Evolutionary conservation across 2,797 vertebrate species (phyloP).

Genomic region (Epinephelus awoara): DNA sequence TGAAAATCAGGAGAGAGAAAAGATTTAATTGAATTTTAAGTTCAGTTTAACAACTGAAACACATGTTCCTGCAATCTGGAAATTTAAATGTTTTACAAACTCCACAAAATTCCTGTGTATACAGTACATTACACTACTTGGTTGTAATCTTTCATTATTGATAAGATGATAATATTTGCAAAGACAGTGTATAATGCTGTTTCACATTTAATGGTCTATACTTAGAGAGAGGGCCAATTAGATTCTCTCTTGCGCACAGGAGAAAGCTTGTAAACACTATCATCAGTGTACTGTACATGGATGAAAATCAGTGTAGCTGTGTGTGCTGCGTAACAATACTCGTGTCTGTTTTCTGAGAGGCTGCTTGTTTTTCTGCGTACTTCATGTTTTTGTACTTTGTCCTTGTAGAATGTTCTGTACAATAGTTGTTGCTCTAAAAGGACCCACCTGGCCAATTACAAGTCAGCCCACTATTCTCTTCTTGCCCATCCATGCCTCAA

Average conservation of each 20-base stretch:
- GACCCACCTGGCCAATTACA: slow-evolving; percentile 17
- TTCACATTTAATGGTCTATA: background rate
- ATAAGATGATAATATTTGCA: slow-evolving; percentile 15
- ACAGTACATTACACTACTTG: background rate
- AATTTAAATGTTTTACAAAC: background rate
- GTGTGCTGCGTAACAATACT: background rate
- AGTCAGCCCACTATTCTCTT: slow-evolving; percentile 8
- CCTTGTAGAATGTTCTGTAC: background rate
- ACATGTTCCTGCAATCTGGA: background rate
- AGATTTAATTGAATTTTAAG: background rate
- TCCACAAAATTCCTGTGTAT: background rate
- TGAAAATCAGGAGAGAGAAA: slow-evolving; percentile 74
- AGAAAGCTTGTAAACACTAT: slow-evolving; percentile 8
- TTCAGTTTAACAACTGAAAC: background rate
- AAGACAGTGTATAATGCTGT: background rate
- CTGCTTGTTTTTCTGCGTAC: slow-evolving; percentile 3
- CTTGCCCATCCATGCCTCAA: background rate
- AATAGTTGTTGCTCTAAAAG: slow-evolving; percentile 5
- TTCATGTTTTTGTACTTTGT: slow-evolving; percentile 8
- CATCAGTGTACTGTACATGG: background rate
- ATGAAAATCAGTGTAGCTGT: background rate
- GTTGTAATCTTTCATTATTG: slow-evolving; percentile 19
- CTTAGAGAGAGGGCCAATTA: background rate
- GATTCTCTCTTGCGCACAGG: background rate
- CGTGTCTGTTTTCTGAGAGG: background rate